Conservation (phyloP, 2,888 invertebrate genomes). For the Altica lythri region DNA sequence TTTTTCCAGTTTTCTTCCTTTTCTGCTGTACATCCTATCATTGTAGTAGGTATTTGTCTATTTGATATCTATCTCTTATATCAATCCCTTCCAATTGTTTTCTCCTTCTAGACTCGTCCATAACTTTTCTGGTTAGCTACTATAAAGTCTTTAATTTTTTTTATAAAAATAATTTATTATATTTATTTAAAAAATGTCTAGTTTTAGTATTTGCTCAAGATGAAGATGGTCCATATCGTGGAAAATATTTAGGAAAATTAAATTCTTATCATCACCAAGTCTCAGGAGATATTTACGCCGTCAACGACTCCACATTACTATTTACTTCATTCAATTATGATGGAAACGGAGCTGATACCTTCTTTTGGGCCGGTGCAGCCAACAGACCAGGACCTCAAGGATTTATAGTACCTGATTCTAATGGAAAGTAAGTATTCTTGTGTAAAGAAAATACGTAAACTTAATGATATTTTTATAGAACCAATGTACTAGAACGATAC, state of each 20-base stretch:
- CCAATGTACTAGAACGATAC: constrained; percentile 84
- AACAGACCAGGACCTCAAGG: constrained; percentile 88
- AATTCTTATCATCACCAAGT: constrained; percentile 93
- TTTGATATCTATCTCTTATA: too few species aligned
- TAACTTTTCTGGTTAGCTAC: too few species aligned
- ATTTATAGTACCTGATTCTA: constrained; percentile 87
- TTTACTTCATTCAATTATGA: constrained; percentile 85
- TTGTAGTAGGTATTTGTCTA: too few species aligned
- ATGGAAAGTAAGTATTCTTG: constrained; percentile 72
- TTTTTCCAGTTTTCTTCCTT: too few species aligned
- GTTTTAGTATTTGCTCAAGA: constrained; percentile 55
- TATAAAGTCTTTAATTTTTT: too few species aligned
- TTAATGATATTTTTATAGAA: constrained; percentile 61
- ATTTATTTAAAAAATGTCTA: too few species aligned
- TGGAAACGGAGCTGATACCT: constrained; percentile 88
- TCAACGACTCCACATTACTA: constrained; percentile 82
- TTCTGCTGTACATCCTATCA: too few species aligned
- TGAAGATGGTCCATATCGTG: constrained; percentile 75
- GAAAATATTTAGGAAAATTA: constrained; percentile 81
- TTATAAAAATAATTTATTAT: too few species aligned
- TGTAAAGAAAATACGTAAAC: neutral
- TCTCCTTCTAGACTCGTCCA: too few species aligned
- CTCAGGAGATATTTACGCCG: constrained; percentile 85
- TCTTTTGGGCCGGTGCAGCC: constrained; percentile 91
- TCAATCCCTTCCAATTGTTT: too few species aligned